Base-by-base conservation (phyloP, 2,888 invertebrate genomes). In the Sisyra nigra region DNA sequence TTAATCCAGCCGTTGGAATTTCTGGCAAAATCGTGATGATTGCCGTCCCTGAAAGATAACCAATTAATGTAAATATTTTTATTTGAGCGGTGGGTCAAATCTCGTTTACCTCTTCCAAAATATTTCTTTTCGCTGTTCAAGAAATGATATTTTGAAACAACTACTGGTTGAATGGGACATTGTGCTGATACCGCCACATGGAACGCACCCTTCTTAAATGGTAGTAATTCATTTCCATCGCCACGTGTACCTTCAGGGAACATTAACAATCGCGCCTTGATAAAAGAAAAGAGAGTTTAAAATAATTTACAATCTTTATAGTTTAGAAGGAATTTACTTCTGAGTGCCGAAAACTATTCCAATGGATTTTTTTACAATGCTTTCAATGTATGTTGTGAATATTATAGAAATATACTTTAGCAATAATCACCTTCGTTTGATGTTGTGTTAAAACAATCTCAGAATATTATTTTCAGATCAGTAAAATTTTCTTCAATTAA, bases 131-230 rank as follows among this genome's bases (percentile, higher is more conserved):
- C 66, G 14, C 62, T 57, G 51, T 80, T 77, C 42, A 84, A 62
- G 57, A 81, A 83, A 51, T 78, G 74, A 61, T 91, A 93, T 55
- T 80, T 73, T 6, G 88, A 89, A 45, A 89, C 78, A 17, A 91
- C 86, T 1, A 93, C 78, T 0, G 94, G 93, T 55, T 91, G 82
- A 47, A 94, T 80, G 3, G 91, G 87, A 46, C 86, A 77, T 55
- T 76, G 76, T 4, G 85, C 81, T 49, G 79, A 75, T 48, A 92
- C 67, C 0, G 96, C 94, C 48, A 94, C 77, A 62, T 93, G 89
- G 66, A 97, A 96, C 3, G 91, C 92, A 7, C 94, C 94, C 60
- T 94, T 96, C 58, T 96, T 92, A 63, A 96, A 93, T 2, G 91
- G 87, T 52, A 92, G 63, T 54, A 96, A 63, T 18, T 73, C 72